These are phyloP conservation scores for Syngnathus typhle DNA, from an alignment of 2,113 vertebrate genomes.

Conservation along the genomic window DNA sequence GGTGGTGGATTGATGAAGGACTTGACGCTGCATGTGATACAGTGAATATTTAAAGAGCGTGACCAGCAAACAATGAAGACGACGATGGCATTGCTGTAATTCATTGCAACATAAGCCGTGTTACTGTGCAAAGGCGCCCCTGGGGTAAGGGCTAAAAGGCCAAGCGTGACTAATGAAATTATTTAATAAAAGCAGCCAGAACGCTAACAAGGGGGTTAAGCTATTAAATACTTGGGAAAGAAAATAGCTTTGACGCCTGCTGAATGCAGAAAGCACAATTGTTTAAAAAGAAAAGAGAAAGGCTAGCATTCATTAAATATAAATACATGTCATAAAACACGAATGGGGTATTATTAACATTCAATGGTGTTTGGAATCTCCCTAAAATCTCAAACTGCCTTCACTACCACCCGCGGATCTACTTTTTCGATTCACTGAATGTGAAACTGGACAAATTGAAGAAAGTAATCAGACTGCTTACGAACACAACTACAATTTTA, in stretches of 20 bases:
- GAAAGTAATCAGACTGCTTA: neutral
- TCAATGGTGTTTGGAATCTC: constrained; percentile 17
- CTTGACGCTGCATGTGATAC: constrained; percentile 33
- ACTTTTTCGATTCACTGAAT: neutral
- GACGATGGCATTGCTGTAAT: constrained; percentile 19
- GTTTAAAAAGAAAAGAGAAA: neutral
- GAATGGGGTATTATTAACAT: constrained; percentile 20
- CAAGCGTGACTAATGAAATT: constrained; percentile 47
- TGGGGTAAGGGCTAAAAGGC: constrained; percentile 40
- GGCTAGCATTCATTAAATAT: neutral
- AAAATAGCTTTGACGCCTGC: constrained; percentile 36
- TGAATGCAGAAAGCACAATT: constrained; percentile 27
- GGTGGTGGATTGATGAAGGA: neutral
- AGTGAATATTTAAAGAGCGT: constrained; percentile 36
- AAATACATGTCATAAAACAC: constrained; percentile 5
- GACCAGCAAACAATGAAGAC: constrained; percentile 35
- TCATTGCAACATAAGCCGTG: constrained; percentile 29
- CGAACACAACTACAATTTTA: neutral
- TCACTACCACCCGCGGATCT: neutral
- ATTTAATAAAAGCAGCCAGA: constrained; percentile 43
- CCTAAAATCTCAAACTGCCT: neutral
- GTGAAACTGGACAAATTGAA: neutral
- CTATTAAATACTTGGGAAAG: constrained; percentile 34
- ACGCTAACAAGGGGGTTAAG: constrained; percentile 6
- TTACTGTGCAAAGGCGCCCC: constrained; percentile 38